Evolutionary conservation across 2,113 vertebrate species (phyloP).

Genomic region (Lycaon pictus): DNA sequence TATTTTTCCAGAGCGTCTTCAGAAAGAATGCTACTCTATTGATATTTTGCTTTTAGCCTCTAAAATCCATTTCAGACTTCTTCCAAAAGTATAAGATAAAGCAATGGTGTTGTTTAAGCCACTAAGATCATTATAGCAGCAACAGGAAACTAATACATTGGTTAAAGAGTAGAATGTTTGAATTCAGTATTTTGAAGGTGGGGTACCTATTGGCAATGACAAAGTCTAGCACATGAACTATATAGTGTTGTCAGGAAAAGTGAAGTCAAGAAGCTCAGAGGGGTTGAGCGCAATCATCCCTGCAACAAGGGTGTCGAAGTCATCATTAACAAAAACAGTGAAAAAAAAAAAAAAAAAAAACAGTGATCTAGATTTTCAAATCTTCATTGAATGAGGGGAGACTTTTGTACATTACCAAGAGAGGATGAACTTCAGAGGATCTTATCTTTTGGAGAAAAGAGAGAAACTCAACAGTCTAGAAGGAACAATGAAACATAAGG

Average conservation of each 20-base stretch:
- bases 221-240: neutral
- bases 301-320: neutral
- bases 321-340: neutral
- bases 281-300: neutral
- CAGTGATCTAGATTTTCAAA: neutral
- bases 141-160: neutral
- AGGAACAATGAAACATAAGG: neutral
- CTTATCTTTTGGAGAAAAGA: neutral
- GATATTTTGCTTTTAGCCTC: neutral
- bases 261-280: neutral
- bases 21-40: neutral
- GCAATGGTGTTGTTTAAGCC: neutral
- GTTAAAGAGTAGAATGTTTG: neutral
- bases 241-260: neutral
- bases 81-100: neutral
- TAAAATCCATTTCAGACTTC: neutral
- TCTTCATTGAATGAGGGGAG: neutral
- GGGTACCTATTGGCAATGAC: neutral
- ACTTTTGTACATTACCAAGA: neutral
- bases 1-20: neutral
- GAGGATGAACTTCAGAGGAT: neutral
- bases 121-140: neutral
- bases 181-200: neutral
- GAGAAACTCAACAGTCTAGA: neutral
- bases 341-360: too few relatives aligned